Evolutionary conservation across 2,113 vertebrate species (phyloP), one percentile per base, ranked within the genome.

Genomic region (Festucalex cinctus): DNA sequence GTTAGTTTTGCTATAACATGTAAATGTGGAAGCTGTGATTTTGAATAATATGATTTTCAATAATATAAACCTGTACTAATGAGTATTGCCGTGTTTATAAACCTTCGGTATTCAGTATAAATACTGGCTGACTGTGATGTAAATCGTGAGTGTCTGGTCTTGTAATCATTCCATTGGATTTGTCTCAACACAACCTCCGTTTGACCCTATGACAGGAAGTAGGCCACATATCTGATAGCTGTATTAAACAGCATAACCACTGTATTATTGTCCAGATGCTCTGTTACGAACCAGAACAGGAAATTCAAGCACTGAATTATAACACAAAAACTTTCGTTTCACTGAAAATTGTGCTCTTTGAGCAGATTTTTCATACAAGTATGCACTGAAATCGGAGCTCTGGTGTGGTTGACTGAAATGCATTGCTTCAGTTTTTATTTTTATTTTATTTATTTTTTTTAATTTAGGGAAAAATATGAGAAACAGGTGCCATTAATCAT

Each of bases 401-500:
- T 37, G 20, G 8, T 56, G 62, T 82, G 59, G 68, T 71, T 70
- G 77, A 81, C 70, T 75, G 68, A 78, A 85, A 83, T 83, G 83
- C 83, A 86, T 83, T 86, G 71, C 83, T 66, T 75, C 20, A 13
- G 75, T 84, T 71, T 77, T n/a, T n/a, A n/a, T n/a, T n/a, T n/a
- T n/a, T n/a, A n/a, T n/a, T n/a, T n/a, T n/a, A n/a, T n/a, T n/a
- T n/a, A n/a, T n/a, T n/a, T n/a, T n/a, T n/a, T n/a, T 76, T 74
- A 82, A 86, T 74, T 71, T 80, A 80, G 71, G 83, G 69, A 46
- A 81, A 86, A 79, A 87, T 84, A 79, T 74, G 73, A 75, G 63
- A 76, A 82, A 82, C 78, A 88, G 84, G 77, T 83, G 84, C 83
- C 83, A 88, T 92, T 85, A 69, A 87, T 92, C 88, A 89, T 83